Base-by-base conservation (phyloP, 2,888 invertebrate genomes). In the Acleris literana region DNA sequence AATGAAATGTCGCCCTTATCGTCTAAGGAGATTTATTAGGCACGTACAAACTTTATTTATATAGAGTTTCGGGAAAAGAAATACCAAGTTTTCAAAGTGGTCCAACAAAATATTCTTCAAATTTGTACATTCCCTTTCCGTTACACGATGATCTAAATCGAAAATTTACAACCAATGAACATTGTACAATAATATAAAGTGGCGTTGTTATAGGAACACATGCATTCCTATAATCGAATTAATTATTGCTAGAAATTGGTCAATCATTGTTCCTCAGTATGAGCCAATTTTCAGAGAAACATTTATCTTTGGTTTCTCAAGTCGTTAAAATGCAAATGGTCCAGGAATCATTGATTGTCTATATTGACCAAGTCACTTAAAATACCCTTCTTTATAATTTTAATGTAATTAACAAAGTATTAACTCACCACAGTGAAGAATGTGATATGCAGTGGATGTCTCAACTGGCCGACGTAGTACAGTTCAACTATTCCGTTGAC, bases 401-500 rank as follows among this genome's bases (percentile, higher is more conserved):
- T 2, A 1, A 46, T 1, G 5, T 46, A 6, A 46, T 5, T 6
- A n/a, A n/a, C 13, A 25, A 25, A 48, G 11, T 18, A 58, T 62
- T 29, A 65, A 84, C 93, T 90, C 88, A 95, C 95, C 90, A 95
- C 84, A 80, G 93, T 93, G 71, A 94, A 93, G 76, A 93, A 93
- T 54, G 94, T 94, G 74, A 95, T 91, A 76, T 94, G 94, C 53
- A 93, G 82, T 1, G 95, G 94, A 80, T 93, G 92, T 75, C 95
- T 87, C 51, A 94, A 74, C 56, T 94, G 94, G 1, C 95, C 94
- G 5, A 94, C 89, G 72, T 93, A 93, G 82, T 95, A 94, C 67
- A 96, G 81, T 79, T 95, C 95, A 0, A 96, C 93, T 22, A 96
- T 86, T 3, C 96, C 96, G 78, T 96, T 96, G 39, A 95, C 94